Conservation (phyloP, 2,797 vertebrate genomes). For the Catamblyrhynchus diadema region DNA sequence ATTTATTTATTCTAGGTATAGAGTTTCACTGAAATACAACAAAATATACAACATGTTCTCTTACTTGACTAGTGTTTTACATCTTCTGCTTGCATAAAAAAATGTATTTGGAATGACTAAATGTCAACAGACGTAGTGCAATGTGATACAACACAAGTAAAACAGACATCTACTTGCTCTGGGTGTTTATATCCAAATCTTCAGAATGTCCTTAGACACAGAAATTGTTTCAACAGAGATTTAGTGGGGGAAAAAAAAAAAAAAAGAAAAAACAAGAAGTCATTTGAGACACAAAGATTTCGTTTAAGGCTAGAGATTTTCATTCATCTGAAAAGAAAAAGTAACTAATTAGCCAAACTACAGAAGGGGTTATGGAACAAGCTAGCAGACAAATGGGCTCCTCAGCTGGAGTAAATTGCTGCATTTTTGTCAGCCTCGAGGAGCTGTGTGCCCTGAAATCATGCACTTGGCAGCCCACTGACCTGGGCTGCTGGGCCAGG, state of each 20-base stretch:
- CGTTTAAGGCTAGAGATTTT: not conserved
- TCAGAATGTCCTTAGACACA: not conserved
- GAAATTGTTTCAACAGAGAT: not conserved
- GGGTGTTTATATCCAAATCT: not conserved
- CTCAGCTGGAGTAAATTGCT: not conserved
- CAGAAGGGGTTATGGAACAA: not conserved
- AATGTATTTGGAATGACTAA: not conserved
- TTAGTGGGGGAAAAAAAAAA: fast-evolving
- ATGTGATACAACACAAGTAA: not conserved
- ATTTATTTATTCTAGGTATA: not conserved
- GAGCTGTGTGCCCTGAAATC: not conserved
- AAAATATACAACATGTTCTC: not conserved
- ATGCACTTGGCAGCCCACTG: fast-evolving
- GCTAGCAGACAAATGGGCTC: not conserved
- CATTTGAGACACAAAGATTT: not conserved
- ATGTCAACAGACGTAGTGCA: not conserved
- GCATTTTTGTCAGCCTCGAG: not conserved
- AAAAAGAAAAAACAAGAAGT: not conserved
- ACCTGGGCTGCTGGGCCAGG: too few relatives aligned
- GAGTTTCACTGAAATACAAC: not conserved
- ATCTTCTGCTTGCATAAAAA: not conserved
- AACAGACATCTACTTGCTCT: not conserved
- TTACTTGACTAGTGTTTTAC: not conserved
- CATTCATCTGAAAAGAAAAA: not conserved
- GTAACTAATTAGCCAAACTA: not conserved